Evolutionary conservation across 2,113 vertebrate genomes (phyloP).

Genomic region (Paradoxurus hermaphroditus): DNA sequence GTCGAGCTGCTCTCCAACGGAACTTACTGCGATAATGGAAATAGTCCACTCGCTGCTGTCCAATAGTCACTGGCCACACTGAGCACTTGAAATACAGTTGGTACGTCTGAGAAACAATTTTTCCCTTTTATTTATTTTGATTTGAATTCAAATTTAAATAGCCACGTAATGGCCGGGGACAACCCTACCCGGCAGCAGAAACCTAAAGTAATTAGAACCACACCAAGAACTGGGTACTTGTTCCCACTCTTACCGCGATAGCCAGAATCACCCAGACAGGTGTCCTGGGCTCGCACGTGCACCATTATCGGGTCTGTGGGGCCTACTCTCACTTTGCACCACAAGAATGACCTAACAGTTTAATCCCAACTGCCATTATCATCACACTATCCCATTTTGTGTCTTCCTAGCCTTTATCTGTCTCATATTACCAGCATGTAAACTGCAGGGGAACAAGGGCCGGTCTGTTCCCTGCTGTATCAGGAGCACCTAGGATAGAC

Average conservation of each 20-base stretch:
- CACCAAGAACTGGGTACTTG: not conserved
- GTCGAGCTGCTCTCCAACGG: rapidly evolving
- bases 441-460: not conserved
- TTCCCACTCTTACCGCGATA: rapidly evolving
- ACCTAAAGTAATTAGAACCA: not conserved
- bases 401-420: not conserved
- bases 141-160: not conserved
- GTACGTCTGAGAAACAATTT: not conserved
- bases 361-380: too few species aligned
- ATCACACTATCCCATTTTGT: rapidly evolving
- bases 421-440: not conserved
- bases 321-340: not conserved
- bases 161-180: rapidly evolving
- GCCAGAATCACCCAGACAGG: rapidly evolving
- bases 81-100: not conserved
- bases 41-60: not conserved
- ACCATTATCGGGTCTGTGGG: rapidly evolving
- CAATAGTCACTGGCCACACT: not conserved
- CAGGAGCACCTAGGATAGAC: not conserved
- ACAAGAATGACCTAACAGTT: not conserved
- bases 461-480: not conserved
- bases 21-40: not conserved
- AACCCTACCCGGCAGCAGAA: not conserved
- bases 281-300: rapidly evolving
- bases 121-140: not conserved